Percentiles rank a stretch among this genome's conserved stretches.
Evolutionary conservation across 1,140 invertebrate genomes (phyloP).

Genomic region (Psilanteris sp.): DNA sequence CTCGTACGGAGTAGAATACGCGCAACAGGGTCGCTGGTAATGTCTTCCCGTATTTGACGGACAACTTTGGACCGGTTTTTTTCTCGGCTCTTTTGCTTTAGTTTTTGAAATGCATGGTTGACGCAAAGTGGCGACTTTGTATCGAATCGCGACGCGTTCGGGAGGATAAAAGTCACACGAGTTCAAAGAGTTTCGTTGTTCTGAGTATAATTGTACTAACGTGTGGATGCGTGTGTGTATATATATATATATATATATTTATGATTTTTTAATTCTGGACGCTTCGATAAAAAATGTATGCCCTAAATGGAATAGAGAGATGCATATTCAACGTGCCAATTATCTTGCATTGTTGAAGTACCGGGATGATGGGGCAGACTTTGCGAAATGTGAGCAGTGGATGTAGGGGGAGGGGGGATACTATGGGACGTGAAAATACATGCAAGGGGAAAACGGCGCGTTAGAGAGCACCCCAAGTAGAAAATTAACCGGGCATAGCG

Average conservation of each 20-base stretch:
- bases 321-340: constrained; percentile 32
- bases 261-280: too few relatives aligned
- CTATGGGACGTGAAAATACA: constrained; percentile 50
- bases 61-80: neutral
- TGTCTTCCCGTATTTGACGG: constrained; percentile 7
- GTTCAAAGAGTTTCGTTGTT: too few relatives aligned
- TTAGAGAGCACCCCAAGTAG: constrained; percentile 57
- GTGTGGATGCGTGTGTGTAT: too few relatives aligned
- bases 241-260: too few relatives aligned
- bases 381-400: constrained; percentile 7
- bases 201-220: too few relatives aligned
- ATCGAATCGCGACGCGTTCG: too few relatives aligned
- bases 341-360: constrained; percentile 13
- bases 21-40: constrained; percentile 63
- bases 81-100: too few relatives aligned
- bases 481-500: constrained; percentile 46
- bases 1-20: constrained; percentile 37
- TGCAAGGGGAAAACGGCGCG: constrained; percentile 52
- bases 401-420: constrained; percentile 29
- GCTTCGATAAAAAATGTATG: neutral
- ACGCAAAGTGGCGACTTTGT: too few relatives aligned
- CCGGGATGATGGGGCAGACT: constrained; percentile 25
- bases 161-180: too few relatives aligned
- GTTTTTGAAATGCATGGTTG: too few relatives aligned
- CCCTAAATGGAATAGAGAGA: constrained; percentile 13